Conservation (phyloP, 2,113 vertebrate genomes). For the Zosterops hypoxanthus region DNA sequence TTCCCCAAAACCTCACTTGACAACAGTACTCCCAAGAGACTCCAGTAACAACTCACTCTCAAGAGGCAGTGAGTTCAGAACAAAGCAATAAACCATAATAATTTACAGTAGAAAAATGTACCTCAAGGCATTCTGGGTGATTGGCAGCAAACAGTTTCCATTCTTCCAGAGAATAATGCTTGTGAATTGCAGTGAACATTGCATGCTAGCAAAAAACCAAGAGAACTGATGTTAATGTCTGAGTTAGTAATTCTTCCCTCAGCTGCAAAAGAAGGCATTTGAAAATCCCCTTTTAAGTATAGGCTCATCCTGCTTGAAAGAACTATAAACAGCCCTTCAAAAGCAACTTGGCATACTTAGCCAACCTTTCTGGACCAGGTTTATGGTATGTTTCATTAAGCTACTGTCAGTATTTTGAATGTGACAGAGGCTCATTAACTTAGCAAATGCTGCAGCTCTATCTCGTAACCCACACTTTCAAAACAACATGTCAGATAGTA, state of each 20-base stretch:
- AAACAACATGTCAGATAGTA: neutral
- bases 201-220: slow-evolving; percentile 81
- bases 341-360: neutral
- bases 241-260: neutral
- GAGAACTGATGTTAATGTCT: slow-evolving; percentile 17
- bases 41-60: neutral
- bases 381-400: neutral
- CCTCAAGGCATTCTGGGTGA: slow-evolving; percentile 93
- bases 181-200: slow-evolving; percentile 95
- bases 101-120: slow-evolving; percentile 60
- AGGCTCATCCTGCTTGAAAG: neutral
- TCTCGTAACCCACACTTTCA: neutral
- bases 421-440: neutral
- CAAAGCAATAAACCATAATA: slow-evolving; percentile 36
- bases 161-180: slow-evolving; percentile 94
- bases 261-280: neutral
- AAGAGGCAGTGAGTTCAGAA: slow-evolving; percentile 8
- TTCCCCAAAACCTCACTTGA: slow-evolving; percentile 34
- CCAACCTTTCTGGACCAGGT: neutral
- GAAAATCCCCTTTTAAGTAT: neutral
- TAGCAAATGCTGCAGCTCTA: neutral
- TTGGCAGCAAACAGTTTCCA: slow-evolving; percentile 91
- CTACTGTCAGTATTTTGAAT: neutral
- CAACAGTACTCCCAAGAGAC: slow-evolving; percentile 18
- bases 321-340: neutral